A percentile compares a stretch with the other conserved stretches of the same genome.
Evolutionary conservation across 2,888 invertebrate species (phyloP).

Genomic region (Cactoblastis cactorum): DNA sequence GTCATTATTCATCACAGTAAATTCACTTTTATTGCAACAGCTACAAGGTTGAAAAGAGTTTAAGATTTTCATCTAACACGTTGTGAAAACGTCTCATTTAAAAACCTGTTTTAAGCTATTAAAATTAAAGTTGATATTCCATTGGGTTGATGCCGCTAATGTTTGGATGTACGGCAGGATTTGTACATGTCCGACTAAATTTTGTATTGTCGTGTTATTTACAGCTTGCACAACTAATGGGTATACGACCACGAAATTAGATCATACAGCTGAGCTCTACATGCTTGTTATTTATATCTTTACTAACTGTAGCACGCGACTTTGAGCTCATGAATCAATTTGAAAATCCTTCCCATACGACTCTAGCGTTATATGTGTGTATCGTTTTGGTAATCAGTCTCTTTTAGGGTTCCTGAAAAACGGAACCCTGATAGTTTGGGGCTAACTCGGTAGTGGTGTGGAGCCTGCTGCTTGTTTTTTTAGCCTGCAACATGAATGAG

Average conservation of each 20-base stretch:
- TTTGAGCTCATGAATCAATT: too few relatives aligned
- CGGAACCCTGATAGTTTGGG: too few relatives aligned
- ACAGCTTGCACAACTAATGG: constrained; percentile 13
- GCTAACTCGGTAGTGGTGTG: too few relatives aligned
- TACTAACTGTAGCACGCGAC: too few relatives aligned
- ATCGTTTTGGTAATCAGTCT: too few relatives aligned
- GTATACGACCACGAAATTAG: constrained; percentile 11
- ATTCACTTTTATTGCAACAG: not conserved
- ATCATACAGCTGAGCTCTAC: not conserved
- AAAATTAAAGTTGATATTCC: not conserved
- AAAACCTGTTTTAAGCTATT: not conserved
- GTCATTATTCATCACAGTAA: not conserved
- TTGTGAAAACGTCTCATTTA: not conserved
- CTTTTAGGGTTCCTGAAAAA: too few relatives aligned
- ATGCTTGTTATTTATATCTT: not conserved
- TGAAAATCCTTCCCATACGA: too few relatives aligned
- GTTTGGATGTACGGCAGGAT: constrained; percentile 13
- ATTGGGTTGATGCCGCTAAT: not conserved
- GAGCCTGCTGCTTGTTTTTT: too few relatives aligned
- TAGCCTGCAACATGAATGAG: too few relatives aligned
- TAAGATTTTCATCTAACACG: not conserved
- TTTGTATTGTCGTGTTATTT: constrained; percentile 20
- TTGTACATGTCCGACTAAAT: constrained; percentile 20
- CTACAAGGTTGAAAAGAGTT: not conserved
- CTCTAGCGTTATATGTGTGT: too few relatives aligned